Evolutionary conservation across 2,888 invertebrate genomes (phyloP).

Genomic region (Diplolepis rosae): DNA sequence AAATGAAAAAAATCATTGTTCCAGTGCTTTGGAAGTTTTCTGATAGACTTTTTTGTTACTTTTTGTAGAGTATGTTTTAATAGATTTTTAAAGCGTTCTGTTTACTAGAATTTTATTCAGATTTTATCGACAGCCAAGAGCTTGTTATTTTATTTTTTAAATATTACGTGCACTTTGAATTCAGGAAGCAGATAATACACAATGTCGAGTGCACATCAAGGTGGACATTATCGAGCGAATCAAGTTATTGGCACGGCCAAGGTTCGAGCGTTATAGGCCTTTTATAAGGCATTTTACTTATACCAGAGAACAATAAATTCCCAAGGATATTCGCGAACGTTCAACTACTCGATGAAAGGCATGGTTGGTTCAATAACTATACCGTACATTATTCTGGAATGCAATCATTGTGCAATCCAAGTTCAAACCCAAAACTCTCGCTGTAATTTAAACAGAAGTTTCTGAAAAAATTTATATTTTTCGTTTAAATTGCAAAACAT

Average conservation of each 20-base stretch:
- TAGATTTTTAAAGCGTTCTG: background rate
- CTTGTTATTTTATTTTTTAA: constrained; percentile 10
- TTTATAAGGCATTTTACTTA: constrained; percentile 44
- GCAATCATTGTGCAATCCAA: background rate
- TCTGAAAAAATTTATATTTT: no score
- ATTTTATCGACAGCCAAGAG: background rate
- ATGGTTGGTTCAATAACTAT: background rate
- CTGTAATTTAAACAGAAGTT: no score
- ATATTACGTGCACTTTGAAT: constrained; percentile 12
- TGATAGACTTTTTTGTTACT: no score
- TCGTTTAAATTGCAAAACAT: no score
- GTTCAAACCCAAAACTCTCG: background rate
- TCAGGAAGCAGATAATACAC: constrained; percentile 28
- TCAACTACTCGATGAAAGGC: constrained; percentile 43
- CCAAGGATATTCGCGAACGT: constrained; percentile 57
- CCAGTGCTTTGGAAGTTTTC: no score
- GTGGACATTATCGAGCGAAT: constrained; percentile 62
- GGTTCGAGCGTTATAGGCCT: constrained; percentile 65
- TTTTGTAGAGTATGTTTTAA: no score
- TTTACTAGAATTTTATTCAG: background rate
- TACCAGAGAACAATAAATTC: constrained; percentile 46
- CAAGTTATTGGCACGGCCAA: constrained; percentile 69
- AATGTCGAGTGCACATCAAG: constrained; percentile 33
- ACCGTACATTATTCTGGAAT: background rate
- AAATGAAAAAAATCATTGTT: no score